Evolutionary conservation across 2,797 vertebrate genomes (phyloP).

Genomic region (Hypotaenidia philippensis): DNA sequence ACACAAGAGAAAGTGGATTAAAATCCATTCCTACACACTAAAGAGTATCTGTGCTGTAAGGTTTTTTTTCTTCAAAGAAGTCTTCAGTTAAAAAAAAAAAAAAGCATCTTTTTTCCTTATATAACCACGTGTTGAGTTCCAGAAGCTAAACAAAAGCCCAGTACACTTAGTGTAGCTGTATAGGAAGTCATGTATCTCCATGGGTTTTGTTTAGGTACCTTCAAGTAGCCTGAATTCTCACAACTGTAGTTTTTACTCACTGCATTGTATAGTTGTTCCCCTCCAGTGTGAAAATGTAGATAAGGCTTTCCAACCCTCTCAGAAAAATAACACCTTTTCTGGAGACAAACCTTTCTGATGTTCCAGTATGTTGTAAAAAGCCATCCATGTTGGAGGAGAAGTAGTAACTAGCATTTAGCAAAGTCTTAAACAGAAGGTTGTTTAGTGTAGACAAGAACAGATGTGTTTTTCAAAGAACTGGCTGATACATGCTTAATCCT

Average conservation of each 20-base stretch:
- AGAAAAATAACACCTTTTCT: background rate
- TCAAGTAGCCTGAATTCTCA: background rate
- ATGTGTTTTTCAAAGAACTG: background rate
- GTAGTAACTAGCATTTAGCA: background rate
- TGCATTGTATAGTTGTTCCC: background rate
- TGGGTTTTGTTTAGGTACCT: background rate
- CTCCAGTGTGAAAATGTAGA: background rate
- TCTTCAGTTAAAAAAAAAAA: background rate
- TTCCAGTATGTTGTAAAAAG: background rate
- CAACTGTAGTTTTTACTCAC: background rate
- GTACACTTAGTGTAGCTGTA: background rate
- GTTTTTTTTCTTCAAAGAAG: rapidly evolving
- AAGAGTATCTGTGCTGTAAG: background rate
- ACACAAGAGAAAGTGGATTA: background rate
- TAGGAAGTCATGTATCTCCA: background rate
- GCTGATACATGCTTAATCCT: background rate
- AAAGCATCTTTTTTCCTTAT: background rate
- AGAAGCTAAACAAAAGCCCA: background rate
- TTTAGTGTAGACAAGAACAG: background rate
- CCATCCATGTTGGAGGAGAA: background rate
- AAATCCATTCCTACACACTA: background rate
- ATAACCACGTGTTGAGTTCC: background rate
- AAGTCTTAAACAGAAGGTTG: background rate
- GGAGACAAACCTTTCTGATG: background rate
- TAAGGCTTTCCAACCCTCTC: background rate